These are phyloP conservation scores for Apolygus lucorum DNA, from an alignment of 1,140 invertebrate species.

Conservation along the genomic window DNA sequence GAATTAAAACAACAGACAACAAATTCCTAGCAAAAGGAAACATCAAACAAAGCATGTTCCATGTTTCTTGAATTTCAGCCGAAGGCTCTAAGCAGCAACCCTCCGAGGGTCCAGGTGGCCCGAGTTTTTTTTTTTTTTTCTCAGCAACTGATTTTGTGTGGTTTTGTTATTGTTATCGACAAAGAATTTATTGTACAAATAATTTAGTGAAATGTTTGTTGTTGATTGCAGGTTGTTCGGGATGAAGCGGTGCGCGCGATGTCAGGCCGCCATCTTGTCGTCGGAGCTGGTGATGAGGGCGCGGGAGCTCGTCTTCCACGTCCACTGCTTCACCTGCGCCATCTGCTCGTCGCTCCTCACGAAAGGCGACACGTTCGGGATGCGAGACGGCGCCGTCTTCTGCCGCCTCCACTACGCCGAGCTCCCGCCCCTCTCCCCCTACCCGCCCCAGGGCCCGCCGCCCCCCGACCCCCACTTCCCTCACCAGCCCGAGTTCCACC, in stretches of 20 bases:
- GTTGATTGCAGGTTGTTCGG: slow-evolving; percentile 62
- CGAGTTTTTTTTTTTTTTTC: no score
- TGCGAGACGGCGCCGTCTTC: slow-evolving; percentile 71
- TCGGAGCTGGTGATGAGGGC: slow-evolving; percentile 93
- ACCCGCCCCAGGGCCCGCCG: slow-evolving; percentile 43
- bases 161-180: neutral
- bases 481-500: slow-evolving; percentile 38
- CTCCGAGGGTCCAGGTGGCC: no score
- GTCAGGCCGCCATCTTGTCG: slow-evolving; percentile 80
- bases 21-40: no score
- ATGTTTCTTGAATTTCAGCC: no score
- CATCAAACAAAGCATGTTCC: no score
- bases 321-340: slow-evolving; percentile 88
- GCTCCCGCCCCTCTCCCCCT: slow-evolving; percentile 43
- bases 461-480: slow-evolving; percentile 43
- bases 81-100: no score
- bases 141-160: neutral
- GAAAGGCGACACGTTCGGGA: slow-evolving; percentile 90
- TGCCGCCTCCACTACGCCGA: slow-evolving; percentile 68
- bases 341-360: slow-evolving; percentile 75
- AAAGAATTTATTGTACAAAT: no score
- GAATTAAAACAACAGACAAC: no score
- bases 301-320: slow-evolving; percentile 85
- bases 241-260: slow-evolving; percentile 75
- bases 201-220: no score